A percentile compares a stretch with the other conserved stretches of the same genome.
Evolutionary conservation across 2,797 vertebrate species (phyloP).

Genomic region (Cichlasoma orientale): DNA sequence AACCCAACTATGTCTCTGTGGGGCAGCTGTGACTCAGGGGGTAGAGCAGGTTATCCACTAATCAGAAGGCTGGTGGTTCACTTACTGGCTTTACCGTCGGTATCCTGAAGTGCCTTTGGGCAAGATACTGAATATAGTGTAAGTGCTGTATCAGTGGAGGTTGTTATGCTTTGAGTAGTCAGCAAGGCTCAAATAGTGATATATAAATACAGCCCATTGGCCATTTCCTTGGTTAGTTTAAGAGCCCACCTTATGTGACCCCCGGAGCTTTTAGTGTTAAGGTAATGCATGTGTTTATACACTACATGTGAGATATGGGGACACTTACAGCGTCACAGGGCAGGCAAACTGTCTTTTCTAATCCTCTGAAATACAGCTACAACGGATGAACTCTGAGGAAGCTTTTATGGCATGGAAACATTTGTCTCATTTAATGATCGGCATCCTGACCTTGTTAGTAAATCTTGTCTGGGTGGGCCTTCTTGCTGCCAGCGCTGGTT

Average conservation of each 20-base stretch:
- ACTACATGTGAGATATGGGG: slow-evolving; percentile 29
- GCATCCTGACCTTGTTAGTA: slow-evolving; percentile 66
- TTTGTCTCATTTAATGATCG: slow-evolving; percentile 61
- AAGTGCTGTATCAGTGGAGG: neutral
- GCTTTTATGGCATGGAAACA: slow-evolving; percentile 38
- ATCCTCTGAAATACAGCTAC: slow-evolving; percentile 37
- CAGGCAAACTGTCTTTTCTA: slow-evolving; percentile 26
- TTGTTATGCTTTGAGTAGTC: neutral
- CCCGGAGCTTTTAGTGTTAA: slow-evolving; percentile 31
- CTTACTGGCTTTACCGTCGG: fast-evolving
- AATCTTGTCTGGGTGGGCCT: slow-evolving; percentile 65
- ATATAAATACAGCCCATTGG: neutral
- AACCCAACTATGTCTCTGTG: slow-evolving; percentile 23
- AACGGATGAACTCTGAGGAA: slow-evolving; percentile 23
- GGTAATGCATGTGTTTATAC: slow-evolving; percentile 53
- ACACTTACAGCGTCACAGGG: slow-evolving; percentile 16
- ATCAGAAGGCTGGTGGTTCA: neutral
- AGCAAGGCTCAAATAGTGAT: neutral
- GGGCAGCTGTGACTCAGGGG: neutral
- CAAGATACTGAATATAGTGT: neutral
- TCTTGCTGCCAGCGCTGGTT: slow-evolving; percentile 49
- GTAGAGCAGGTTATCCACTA: slow-evolving; percentile 1
- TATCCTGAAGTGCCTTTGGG: neutral
- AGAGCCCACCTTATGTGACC: slow-evolving; percentile 28
- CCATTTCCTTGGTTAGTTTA: neutral